Evolutionary conservation across 2,888 invertebrate species (phyloP).

Genomic region (Brachypalpus laphriformis): DNA sequence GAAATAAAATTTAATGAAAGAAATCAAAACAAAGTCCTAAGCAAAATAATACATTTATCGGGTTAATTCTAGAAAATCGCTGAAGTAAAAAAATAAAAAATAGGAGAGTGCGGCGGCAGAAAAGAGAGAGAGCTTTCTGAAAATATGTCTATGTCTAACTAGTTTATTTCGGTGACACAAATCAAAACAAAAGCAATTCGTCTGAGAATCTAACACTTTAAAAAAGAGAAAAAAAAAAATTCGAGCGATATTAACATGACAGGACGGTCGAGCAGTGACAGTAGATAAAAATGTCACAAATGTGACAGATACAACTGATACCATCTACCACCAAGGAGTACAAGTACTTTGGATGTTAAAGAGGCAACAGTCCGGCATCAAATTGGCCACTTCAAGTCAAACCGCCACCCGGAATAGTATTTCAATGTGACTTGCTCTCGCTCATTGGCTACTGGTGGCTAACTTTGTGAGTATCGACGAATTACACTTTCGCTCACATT

Average conservation of each 20-base stretch:
- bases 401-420: constrained; percentile 43
- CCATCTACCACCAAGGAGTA: constrained; percentile 40
- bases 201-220: constrained; percentile 36
- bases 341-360: constrained; percentile 43
- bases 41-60: constrained; percentile 34
- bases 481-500: constrained; percentile 18
- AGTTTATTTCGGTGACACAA: constrained; percentile 66
- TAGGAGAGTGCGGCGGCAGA: constrained; percentile 11
- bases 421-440: constrained; percentile 31
- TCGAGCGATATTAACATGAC: neutral
- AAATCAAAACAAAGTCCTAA: constrained; percentile 58
- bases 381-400: constrained; percentile 43
- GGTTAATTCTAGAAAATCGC: constrained; percentile 11
- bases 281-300: constrained; percentile 53
- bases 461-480: constrained; percentile 14
- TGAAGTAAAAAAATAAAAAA: constrained; percentile 2
- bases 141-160: constrained; percentile 49
- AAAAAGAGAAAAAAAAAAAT: neutral
- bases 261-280: constrained; percentile 5
- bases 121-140: constrained; percentile 46
- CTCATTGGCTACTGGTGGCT: neutral
- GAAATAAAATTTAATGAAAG: constrained; percentile 42
- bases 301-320: constrained; percentile 58
- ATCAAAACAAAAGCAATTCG: constrained; percentile 67
- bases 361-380: constrained; percentile 25